Percentiles rank a stretch among this genome's conserved stretches.
phyloP scores from a whole-genome alignment of 2,113 vertebrate genomes.

The Setophaga petechia region DNA sequence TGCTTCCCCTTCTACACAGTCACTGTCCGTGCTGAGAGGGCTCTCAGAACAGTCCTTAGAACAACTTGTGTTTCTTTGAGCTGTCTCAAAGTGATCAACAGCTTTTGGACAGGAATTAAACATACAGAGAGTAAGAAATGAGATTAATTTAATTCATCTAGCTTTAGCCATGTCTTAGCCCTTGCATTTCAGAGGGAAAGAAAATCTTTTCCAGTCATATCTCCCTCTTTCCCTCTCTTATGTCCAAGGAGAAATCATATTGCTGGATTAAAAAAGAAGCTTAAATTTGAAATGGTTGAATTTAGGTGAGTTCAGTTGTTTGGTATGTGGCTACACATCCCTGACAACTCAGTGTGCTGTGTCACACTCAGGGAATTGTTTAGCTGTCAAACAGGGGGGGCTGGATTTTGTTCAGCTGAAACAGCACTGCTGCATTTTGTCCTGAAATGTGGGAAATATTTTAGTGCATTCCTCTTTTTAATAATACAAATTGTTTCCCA shows the following conservation, averaged over 20 bases:
- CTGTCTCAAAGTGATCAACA: background rate
- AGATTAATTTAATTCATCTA: background rate
- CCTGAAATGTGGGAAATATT: background rate
- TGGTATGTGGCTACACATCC: background rate
- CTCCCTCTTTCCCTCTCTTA: background rate
- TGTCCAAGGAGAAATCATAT: background rate
- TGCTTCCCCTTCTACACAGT: background rate
- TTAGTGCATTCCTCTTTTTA: background rate
- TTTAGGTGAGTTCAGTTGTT: background rate
- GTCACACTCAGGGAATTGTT: background rate
- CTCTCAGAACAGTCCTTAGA: background rate
- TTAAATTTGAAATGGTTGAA: background rate
- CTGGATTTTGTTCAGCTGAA: background rate
- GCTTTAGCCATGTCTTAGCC: background rate
- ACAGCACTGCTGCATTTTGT: conserved; percentile 12
- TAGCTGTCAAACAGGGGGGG: background rate
- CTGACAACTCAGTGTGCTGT: background rate
- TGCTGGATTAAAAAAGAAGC: background rate
- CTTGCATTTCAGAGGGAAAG: background rate
- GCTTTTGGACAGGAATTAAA: background rate
- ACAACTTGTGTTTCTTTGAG: background rate
- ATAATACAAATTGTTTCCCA: background rate
- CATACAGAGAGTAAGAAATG: background rate
- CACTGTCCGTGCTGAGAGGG: background rate
- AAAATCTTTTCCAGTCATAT: background rate